A percentile compares a stretch with the other conserved stretches of the same genome.
Evolutionary conservation across 2,113 vertebrate genomes (phyloP).

Genomic region (Corythornis madagascariensis): DNA sequence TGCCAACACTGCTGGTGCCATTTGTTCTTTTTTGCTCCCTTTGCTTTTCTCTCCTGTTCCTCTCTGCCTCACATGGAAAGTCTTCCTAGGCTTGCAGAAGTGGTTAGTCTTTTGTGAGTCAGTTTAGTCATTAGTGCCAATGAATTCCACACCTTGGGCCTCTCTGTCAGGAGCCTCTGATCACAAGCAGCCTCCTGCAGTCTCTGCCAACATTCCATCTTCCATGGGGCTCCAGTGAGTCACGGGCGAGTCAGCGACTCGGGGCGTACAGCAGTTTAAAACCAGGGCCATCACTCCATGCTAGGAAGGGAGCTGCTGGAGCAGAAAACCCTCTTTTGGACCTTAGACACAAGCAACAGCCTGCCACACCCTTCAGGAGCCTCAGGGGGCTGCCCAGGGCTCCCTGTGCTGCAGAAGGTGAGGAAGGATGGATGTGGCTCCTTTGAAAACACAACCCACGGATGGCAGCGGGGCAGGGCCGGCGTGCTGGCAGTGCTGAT

Average conservation of each 20-base stretch:
- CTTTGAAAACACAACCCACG: neutral
- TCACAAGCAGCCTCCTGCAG: neutral
- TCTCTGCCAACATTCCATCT: neutral
- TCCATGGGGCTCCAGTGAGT: neutral
- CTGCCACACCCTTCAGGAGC: neutral
- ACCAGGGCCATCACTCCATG: neutral
- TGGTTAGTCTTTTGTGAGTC: neutral
- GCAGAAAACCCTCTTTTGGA: neutral
- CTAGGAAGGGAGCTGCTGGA: neutral
- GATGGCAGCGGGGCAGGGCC: neutral
- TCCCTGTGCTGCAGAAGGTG: accelerated
- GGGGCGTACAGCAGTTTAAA: neutral
- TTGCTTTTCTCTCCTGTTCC: neutral
- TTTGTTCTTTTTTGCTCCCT: neutral
- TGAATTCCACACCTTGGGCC: neutral
- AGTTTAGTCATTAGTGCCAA: neutral
- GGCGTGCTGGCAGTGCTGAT: neutral
- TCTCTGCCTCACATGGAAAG: neutral
- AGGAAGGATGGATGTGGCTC: neutral
- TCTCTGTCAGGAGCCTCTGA: neutral
- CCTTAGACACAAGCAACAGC: neutral
- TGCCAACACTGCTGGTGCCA: neutral
- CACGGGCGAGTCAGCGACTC: neutral
- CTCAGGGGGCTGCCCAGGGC: neutral
- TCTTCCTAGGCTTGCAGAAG: neutral